Base-by-base conservation (phyloP, 2,888 invertebrate species). In the Pasiphila rectangulata region DNA sequence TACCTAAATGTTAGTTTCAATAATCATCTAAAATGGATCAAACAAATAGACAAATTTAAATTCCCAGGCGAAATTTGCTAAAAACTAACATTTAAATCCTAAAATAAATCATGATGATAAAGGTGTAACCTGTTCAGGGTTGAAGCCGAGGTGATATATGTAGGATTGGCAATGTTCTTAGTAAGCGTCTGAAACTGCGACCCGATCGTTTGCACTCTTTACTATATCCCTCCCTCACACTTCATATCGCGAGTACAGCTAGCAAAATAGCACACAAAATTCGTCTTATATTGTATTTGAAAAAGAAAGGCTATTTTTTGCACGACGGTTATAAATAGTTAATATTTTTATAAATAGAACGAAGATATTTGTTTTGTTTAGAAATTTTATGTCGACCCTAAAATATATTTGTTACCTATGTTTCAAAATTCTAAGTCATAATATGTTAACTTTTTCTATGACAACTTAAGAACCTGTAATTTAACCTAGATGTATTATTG, bases 131-230 rank as follows among this genome's bases (percentile, higher is more conserved):
- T 45, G 54, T 61, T 51, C 61, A 57, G 46, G 59, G 58, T 56
- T 54, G 57, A 30, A 24, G 27, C 54, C 56, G 48, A 61, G 64
- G 66, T 73, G 67, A 75, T 70, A 73, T 72, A 71, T 74, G 76
- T 75, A 67, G 73, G 71, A 79, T 79, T 75, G 76, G 69, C 78
- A 75, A 80, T 79, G 79, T 79, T 78, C 76, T 74, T 72, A 74
- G 72, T 58, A 62, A 62, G 61, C 67, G 76, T 63, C 79, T 81
- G 82, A 83, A 81, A 79, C 74, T 71, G 75, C 75, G 79, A 72
- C 76, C 75, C 79, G 78, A 68, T 83, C 87, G 85, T 86, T 86
- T 83, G 84, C 85, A 85, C 86, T 86, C 83, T 85, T 86, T 86
- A 86, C 81, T 79, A 75, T 79, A 78, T 79, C 82, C 82, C 79